Evolutionary conservation across 2,888 invertebrate genomes (phyloP).

Genomic region (Drosophila diplacantha): DNA sequence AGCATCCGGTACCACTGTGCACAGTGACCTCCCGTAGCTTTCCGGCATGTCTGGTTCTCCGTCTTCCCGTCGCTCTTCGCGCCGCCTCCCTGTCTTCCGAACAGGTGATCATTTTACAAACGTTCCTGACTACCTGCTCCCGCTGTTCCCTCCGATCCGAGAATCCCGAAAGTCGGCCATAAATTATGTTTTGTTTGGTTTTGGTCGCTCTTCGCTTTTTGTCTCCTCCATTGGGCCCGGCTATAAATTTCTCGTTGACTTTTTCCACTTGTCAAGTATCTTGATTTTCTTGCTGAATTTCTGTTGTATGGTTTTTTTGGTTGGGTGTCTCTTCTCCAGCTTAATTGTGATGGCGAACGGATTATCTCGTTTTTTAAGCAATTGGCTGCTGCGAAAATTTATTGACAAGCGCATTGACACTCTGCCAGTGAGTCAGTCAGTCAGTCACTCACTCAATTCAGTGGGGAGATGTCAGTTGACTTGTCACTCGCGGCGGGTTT

Average conservation of each 20-base stretch:
- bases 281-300: constrained; percentile 22
- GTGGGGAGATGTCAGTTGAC: constrained; percentile 39
- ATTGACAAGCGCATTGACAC: constrained; percentile 62
- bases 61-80: constrained; percentile 8
- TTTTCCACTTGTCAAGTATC: constrained; percentile 48
- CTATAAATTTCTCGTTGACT: constrained; percentile 48
- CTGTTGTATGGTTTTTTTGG: background rate
- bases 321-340: constrained; percentile 36
- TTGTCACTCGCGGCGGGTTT: constrained; percentile 51
- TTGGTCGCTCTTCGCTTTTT: constrained; percentile 45
- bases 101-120: constrained; percentile 71
- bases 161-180: constrained; percentile 50
- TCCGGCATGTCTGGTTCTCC: constrained; percentile 26
- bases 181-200: constrained; percentile 65
- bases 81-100: constrained; percentile 23
- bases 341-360: constrained; percentile 59
- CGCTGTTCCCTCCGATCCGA: constrained; percentile 33
- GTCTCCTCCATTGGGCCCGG: constrained; percentile 25
- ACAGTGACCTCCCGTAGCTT: constrained; percentile 63
- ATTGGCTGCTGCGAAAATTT: constrained; percentile 52
- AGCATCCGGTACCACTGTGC: too few species aligned
- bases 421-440: constrained; percentile 42
- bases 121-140: constrained; percentile 59
- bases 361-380: constrained; percentile 55
- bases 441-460: constrained; percentile 31